Conservation (phyloP, 2,113 vertebrate species). For the Scomber japonicus region DNA sequence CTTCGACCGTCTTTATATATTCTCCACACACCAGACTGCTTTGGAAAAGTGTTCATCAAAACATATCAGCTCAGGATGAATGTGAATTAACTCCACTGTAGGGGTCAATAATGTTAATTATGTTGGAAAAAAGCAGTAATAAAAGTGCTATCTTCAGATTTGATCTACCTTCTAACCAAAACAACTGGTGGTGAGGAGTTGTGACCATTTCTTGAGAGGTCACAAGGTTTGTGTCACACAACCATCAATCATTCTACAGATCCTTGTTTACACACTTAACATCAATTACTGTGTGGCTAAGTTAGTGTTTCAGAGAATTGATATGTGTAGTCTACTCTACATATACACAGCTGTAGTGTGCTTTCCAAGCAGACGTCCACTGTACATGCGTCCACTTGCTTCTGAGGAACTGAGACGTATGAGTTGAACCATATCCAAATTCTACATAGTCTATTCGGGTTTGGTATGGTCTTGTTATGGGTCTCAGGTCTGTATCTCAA, state of each 20-base stretch:
- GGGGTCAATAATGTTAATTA: slow-evolving; percentile 66
- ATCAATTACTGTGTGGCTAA: slow-evolving; percentile 18
- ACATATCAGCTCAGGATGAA: slow-evolving; percentile 16
- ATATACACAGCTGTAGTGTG: background rate
- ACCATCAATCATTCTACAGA: slow-evolving; percentile 33
- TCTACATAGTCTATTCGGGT: no score
- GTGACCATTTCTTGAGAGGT: slow-evolving; percentile 27
- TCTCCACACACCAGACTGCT: slow-evolving; percentile 3
- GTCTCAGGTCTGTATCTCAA: no score
- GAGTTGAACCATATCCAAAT: no score
- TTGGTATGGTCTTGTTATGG: no score
- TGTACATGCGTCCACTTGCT: no score
- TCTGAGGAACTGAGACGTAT: no score
- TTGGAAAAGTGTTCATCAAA: slow-evolving; percentile 22
- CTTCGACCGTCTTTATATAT: background rate
- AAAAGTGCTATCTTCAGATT: slow-evolving; percentile 35
- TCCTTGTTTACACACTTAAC: slow-evolving; percentile 24
- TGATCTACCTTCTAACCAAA: slow-evolving; percentile 35
- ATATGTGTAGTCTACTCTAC: background rate
- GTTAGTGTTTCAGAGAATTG: background rate
- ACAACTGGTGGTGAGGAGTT: slow-evolving; percentile 20
- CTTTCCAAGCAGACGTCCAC: no score
- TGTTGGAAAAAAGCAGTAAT: slow-evolving; percentile 29
- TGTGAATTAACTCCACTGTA: slow-evolving; percentile 24
- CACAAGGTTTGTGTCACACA: slow-evolving; percentile 39